These are phyloP conservation scores for Drosophila acutilabella DNA, from an alignment of 2,888 invertebrate species.

Conservation along the genomic window DNA sequence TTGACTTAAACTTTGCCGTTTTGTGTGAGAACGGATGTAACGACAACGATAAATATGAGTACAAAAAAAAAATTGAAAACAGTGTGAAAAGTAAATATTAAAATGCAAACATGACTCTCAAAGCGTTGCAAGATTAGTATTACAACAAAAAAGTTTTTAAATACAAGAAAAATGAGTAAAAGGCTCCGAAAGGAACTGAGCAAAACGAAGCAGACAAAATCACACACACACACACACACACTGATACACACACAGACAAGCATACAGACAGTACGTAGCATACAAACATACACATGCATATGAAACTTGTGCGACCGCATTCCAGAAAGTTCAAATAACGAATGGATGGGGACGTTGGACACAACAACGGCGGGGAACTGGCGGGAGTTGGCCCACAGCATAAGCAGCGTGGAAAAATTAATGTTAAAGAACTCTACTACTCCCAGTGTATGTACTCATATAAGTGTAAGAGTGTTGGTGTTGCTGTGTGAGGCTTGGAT, in stretches of 20 bases:
- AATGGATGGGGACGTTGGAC: slow-evolving; percentile 27
- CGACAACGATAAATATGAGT: slow-evolving; percentile 11
- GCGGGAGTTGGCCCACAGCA: slow-evolving; percentile 42
- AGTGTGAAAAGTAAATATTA: slow-evolving; percentile 67
- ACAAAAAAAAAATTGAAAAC: slow-evolving; percentile 31
- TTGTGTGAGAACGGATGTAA: slow-evolving; percentile 50
- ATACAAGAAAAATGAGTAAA: slow-evolving; percentile 29
- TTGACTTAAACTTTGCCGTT: slow-evolving; percentile 22
- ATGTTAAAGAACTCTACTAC: slow-evolving; percentile 69
- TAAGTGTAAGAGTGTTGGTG: slow-evolving; percentile 26
- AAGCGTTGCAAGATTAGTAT: slow-evolving; percentile 27
- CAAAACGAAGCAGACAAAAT: slow-evolving; percentile 38
- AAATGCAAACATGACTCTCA: slow-evolving; percentile 37
- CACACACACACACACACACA: slow-evolving; percentile 7
- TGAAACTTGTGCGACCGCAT: slow-evolving; percentile 75
- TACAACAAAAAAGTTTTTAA: slow-evolving; percentile 17
- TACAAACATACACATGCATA: slow-evolving; percentile 9
- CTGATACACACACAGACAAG: slow-evolving; percentile 15
- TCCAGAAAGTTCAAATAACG: slow-evolving; percentile 78
- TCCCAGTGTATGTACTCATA: slow-evolving; percentile 29
- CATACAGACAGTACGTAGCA: slow-evolving; percentile 12
- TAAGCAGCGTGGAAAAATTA: slow-evolving; percentile 63
- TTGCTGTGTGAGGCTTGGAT: slow-evolving; percentile 34
- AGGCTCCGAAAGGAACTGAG: slow-evolving; percentile 43
- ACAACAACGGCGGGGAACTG: slow-evolving; percentile 14